These are phyloP conservation scores for Chiroxiphia lanceolata DNA, from an alignment of 2,797 vertebrate genomes.

Conservation along the genomic window DNA sequence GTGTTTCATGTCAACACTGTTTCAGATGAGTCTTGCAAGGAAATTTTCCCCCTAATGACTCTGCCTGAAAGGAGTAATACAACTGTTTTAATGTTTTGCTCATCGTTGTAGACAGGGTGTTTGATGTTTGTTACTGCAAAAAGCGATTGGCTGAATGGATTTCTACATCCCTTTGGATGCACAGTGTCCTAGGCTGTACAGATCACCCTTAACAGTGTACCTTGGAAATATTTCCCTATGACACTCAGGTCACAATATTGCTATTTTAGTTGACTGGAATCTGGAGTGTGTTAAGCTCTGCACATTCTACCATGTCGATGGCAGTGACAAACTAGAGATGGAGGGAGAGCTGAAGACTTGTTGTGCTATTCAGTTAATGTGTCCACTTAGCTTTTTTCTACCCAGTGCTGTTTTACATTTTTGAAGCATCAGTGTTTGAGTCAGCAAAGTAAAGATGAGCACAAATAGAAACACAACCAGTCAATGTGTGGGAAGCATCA, in stretches of 20 bases:
- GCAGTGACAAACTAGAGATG: not conserved
- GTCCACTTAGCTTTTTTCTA: conserved; percentile 22
- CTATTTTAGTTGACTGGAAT: not conserved
- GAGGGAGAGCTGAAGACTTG: not conserved
- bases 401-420: not conserved
- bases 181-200: not conserved
- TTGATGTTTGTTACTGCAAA: not conserved
- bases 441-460: conserved; percentile 20
- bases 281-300: not conserved
- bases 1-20: not conserved
- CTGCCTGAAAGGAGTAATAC: not conserved
- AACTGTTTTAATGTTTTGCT: not conserved
- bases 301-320: not conserved
- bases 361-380: not conserved
- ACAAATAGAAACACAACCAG: not conserved
- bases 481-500: not conserved
- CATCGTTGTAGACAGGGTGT: not conserved
- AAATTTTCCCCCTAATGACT: conserved; percentile 10
- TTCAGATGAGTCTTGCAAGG: conserved; percentile 19
- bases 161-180: not conserved
- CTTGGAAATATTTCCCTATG: not conserved
- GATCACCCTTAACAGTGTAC: not conserved
- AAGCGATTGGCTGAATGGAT: not conserved
- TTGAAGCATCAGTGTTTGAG: not conserved
- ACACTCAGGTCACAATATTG: not conserved